phyloP scores from a whole-genome alignment of 1,140 invertebrate species.

The Zaprionus tsacasi region DNA sequence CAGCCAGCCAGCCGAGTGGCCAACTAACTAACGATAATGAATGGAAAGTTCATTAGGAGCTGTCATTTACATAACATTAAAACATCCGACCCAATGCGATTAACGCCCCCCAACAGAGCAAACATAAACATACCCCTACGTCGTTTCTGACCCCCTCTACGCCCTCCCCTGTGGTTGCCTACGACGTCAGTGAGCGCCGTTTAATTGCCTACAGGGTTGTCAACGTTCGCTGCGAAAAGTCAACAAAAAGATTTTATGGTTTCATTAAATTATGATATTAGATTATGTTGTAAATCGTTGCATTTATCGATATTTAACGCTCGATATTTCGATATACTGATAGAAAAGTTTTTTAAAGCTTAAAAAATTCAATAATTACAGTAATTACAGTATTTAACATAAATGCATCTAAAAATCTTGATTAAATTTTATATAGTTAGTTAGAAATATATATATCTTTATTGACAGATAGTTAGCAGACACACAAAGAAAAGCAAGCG shows the following conservation, averaged over 20 bases:
- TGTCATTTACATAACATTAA: constrained; percentile 83
- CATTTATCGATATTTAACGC: background rate
- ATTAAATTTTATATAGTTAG: too few relatives aligned
- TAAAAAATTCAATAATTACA: background rate
- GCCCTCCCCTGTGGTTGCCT: background rate
- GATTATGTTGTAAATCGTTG: background rate
- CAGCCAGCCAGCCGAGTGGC: constrained; percentile 6
- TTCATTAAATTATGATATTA: background rate
- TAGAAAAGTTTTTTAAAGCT: background rate
- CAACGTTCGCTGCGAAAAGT: background rate
- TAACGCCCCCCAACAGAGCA: constrained; percentile 30
- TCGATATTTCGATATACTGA: background rate
- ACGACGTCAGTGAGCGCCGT: constrained; percentile 9
- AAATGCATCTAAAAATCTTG: background rate
- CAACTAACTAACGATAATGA: constrained; percentile 78
- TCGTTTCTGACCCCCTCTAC: background rate
- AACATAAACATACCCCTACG: constrained; percentile 43
- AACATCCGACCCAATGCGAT: constrained; percentile 48
- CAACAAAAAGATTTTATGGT: background rate
- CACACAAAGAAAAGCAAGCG: too few relatives aligned
- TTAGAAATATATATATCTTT: too few relatives aligned
- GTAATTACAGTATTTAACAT: background rate
- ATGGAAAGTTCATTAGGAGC: constrained; percentile 80
- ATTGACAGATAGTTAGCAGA: too few relatives aligned
- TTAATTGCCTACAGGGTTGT: constrained; percentile 42